A percentile compares a stretch with the other conserved stretches of the same genome.
Evolutionary conservation across 92 coral and sea anemone species (phyloP).

Genomic region (Epizoanthus scotinus): DNA sequence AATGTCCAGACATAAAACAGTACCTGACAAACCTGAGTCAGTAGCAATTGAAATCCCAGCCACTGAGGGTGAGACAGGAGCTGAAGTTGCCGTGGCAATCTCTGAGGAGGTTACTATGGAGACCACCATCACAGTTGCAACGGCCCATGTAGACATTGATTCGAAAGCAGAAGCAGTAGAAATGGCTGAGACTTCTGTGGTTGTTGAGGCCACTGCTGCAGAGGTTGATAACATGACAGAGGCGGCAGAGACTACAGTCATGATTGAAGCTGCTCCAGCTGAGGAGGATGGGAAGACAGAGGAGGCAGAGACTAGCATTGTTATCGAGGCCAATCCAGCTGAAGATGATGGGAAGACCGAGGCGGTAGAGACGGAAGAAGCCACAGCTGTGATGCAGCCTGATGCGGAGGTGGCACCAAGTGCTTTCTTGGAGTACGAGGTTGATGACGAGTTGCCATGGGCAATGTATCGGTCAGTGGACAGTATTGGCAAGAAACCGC

Average conservation of each 20-base stretch:
- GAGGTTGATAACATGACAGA: conserved; percentile 45
- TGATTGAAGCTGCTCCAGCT: neutral
- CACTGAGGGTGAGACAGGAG: conserved; percentile 50
- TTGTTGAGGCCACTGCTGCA: conserved; percentile 12
- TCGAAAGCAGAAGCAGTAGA: conserved; percentile 33
- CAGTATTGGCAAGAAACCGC: conserved; percentile 55
- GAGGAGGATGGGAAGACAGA: conserved; percentile 39
- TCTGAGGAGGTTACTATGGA: conserved; percentile 11
- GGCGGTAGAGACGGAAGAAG: conserved; percentile 18
- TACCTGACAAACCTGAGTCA: conserved; percentile 29
- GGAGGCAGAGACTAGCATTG: conserved; percentile 19
- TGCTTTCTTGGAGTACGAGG: conserved; percentile 69
- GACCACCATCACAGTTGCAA: conserved; percentile 13
- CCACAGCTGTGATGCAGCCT: neutral
- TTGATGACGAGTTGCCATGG: conserved; percentile 97
- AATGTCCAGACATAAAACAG: neutral
- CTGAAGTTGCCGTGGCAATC: conserved; percentile 43
- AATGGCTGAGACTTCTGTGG: conserved; percentile 15
- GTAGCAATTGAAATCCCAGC: conserved; percentile 54
- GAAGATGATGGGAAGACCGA: conserved; percentile 38
- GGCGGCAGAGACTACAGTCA: conserved; percentile 15
- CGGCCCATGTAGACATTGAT: conserved; percentile 15
- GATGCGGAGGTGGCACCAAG: conserved; percentile 15
- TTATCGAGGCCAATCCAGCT: neutral
- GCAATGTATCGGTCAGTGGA: conserved; percentile 98